Percentiles rank a stretch among this genome's conserved stretches.
Evolutionary conservation across 2,888 invertebrate genomes (phyloP).

Genomic region (Fragum sueziense): DNA sequence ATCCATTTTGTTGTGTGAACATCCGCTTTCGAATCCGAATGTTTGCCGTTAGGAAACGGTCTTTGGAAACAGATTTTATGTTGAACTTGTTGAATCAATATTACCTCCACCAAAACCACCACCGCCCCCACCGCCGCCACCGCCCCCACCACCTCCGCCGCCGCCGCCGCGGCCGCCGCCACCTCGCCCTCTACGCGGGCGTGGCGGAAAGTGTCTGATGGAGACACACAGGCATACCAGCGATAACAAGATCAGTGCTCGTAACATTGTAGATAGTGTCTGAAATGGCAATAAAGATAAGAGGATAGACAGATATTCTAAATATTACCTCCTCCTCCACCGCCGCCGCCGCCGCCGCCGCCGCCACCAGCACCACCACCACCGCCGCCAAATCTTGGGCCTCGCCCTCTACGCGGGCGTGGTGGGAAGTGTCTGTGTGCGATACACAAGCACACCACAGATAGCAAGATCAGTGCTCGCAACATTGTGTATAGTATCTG

Average conservation of each 20-base stretch:
- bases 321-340: too few relatives aligned
- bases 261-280: too few relatives aligned
- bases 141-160: not conserved
- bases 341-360: not conserved
- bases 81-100: too few relatives aligned
- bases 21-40: too few relatives aligned
- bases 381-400: too few relatives aligned
- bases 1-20: too few relatives aligned
- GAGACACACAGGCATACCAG: not conserved
- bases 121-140: not conserved
- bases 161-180: not conserved
- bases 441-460: not conserved
- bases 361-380: not conserved
- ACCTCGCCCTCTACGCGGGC: not conserved
- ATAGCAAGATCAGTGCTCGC: not conserved
- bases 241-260: not conserved
- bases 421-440: not conserved
- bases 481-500: not conserved
- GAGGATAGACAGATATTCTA: too few relatives aligned
- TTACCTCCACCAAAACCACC: not conserved
- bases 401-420: too few relatives aligned
- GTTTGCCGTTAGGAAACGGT: too few relatives aligned
- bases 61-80: too few relatives aligned
- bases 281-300: too few relatives aligned
- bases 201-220: not conserved